phyloP scores from a whole-genome alignment of 2,113 vertebrate genomes.

The Rhinolophus sinicus region DNA sequence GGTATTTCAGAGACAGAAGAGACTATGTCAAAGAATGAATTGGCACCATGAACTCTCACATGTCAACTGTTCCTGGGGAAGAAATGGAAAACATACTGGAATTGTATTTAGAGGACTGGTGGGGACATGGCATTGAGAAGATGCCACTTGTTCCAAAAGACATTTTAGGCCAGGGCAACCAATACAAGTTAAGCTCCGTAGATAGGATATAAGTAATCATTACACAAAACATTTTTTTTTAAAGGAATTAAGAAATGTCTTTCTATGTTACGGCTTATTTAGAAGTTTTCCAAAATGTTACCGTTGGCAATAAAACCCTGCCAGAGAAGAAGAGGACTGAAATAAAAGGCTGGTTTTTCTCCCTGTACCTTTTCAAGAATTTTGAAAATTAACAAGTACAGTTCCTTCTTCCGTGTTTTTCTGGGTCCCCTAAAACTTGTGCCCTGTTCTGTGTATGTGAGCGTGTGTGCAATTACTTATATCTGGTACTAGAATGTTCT shows the following conservation, averaged over 20 bases:
- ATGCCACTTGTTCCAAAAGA: neutral
- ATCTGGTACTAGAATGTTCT: neutral
- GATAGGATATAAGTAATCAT: neutral
- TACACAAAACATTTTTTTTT: neutral
- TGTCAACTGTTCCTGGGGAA: neutral
- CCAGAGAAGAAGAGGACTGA: constrained; percentile 18
- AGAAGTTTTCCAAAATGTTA: constrained; percentile 40
- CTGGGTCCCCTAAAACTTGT: neutral
- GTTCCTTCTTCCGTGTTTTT: neutral
- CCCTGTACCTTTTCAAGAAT: neutral
- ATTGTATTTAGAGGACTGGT: neutral
- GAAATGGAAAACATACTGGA: neutral
- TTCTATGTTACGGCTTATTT: constrained; percentile 6
- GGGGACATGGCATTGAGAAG: neutral
- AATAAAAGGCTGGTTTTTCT: neutral
- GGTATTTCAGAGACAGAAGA: neutral
- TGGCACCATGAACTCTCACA: neutral
- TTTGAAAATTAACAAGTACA: neutral
- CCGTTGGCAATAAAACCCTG: constrained; percentile 14
- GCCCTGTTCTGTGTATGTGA: neutral
- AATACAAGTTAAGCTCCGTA: neutral
- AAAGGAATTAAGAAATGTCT: constrained; percentile 19
- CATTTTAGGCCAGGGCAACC: neutral
- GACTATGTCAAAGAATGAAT: neutral
- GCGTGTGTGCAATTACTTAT: neutral